Percentiles rank a stretch among this genome's conserved stretches.
These are phyloP conservation scores for Camponotus floridanus DNA, from an alignment of 1,140 invertebrate genomes.

Conservation along the genomic window DNA sequence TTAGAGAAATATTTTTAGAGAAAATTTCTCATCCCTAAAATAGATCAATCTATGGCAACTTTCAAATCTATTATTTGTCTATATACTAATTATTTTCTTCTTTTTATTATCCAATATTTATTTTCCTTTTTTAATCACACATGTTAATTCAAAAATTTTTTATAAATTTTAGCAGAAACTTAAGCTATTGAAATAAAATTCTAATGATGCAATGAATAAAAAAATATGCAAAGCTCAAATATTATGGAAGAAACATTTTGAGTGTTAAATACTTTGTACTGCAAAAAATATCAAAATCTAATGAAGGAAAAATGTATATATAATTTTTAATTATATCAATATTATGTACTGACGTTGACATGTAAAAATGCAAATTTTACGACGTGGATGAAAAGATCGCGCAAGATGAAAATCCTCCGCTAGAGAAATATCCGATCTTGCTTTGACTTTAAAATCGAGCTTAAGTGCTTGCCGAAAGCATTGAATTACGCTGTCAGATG, in stretches of 20 bases:
- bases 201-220: neutral
- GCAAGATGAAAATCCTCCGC: neutral
- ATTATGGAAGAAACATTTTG: constrained; percentile 15
- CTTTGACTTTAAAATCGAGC: constrained; percentile 52
- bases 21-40: neutral
- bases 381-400: neutral
- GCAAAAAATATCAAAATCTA: neutral
- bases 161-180: neutral
- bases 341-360: neutral
- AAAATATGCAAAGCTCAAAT: neutral
- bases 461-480: constrained; percentile 48
- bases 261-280: neutral
- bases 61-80: neutral
- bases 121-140: neutral
- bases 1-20: neutral
- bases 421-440: constrained; percentile 38
- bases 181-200: neutral
- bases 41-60: neutral
- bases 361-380: constrained; percentile 4
- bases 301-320: neutral
- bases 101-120: no score
- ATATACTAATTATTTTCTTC: no score
- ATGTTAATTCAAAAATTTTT: no score
- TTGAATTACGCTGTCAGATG: constrained; percentile 26
- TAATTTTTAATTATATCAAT: constrained; percentile 30